Conservation (phyloP, 2,888 invertebrate genomes). For the Hydrotaea diabolus region DNA sequence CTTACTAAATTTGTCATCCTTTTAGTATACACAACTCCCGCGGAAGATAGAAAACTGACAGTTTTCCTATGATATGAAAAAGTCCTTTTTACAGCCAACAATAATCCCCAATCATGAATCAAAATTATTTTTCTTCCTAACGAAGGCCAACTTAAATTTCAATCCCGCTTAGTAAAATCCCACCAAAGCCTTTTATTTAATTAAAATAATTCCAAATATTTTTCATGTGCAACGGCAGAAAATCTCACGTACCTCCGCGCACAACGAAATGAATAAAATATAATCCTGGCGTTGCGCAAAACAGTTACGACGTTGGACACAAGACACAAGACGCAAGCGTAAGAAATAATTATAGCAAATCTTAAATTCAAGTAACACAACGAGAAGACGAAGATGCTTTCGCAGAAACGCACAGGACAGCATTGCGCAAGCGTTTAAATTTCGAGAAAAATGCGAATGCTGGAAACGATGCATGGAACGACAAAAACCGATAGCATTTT, state of each 20-base stretch:
- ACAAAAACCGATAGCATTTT: slow-evolving; percentile 69
- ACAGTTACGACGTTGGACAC: neutral
- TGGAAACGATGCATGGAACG: slow-evolving; percentile 56
- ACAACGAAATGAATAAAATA: neutral
- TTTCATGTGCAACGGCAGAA: neutral
- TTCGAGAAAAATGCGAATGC: neutral
- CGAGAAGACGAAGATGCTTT: neutral
- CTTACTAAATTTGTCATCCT: too few species aligned
- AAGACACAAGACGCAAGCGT: neutral
- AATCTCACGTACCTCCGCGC: neutral
- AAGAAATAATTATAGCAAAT: slow-evolving; percentile 13
- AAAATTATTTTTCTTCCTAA: too few species aligned
- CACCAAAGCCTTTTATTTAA: neutral
- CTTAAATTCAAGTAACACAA: slow-evolving; percentile 8
- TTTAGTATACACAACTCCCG: too few species aligned
- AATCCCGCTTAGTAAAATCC: neutral
- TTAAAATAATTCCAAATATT: slow-evolving; percentile 25
- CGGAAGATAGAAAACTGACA: too few species aligned
- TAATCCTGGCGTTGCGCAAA: neutral
- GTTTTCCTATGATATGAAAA: too few species aligned
- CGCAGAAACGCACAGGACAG: slow-evolving; percentile 2
- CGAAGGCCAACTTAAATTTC: too few species aligned
- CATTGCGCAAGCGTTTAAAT: neutral
- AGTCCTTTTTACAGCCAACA: too few species aligned
- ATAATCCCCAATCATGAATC: too few species aligned